Evolutionary conservation across 2,888 invertebrate species (phyloP), one percentile per base, ranked within the genome.

Genomic region (Polydrusus cervinus): DNA sequence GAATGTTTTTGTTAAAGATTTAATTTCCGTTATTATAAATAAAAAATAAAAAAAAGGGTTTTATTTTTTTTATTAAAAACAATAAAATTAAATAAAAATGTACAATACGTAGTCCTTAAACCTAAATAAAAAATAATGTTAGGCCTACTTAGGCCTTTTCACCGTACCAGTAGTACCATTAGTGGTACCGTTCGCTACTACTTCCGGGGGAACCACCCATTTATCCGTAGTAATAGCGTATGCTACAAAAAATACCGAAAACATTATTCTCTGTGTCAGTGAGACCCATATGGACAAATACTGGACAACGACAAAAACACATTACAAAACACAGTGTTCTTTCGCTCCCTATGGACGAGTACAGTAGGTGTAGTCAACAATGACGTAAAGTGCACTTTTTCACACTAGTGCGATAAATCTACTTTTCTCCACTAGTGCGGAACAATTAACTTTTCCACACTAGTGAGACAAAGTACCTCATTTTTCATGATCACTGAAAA

Each of bases 81-180:
- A 60, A 40, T 60, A 60, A 60, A 38, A 60, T 57, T 38, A 53
- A 60, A 40, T 60, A 60, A 60, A 60, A 60, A 60, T 38, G 38
- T 60, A 60, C 38, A 38, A 53, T 18, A 51, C 2, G 13, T 51
- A n/a, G n/a, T 11, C 5, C 25, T 53, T 25, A 53, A 20, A 25
- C 5, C 6, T 53, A 53, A 53, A 53, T 7, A 9, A n/a, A n/a
- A 11, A 30, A 25, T 7, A 16, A 1, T 13, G 3, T 53, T 53
- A 13, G 30, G 53, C 20, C 53, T 51, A 51, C 25, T 5, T 25
- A 6, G 10, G 11, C 18, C 38, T 13, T 13, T 62, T 45, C 0
- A 25, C 10, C 10, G 16, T 30, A 18, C 5, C 25, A 25, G 1
- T 25, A 25, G 25, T 25, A 25, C 25, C 25, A 25, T 25, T 25